Conservation (phyloP, 1,140 invertebrate species). For the Carcinoscorpius rotundicauda region DNA sequence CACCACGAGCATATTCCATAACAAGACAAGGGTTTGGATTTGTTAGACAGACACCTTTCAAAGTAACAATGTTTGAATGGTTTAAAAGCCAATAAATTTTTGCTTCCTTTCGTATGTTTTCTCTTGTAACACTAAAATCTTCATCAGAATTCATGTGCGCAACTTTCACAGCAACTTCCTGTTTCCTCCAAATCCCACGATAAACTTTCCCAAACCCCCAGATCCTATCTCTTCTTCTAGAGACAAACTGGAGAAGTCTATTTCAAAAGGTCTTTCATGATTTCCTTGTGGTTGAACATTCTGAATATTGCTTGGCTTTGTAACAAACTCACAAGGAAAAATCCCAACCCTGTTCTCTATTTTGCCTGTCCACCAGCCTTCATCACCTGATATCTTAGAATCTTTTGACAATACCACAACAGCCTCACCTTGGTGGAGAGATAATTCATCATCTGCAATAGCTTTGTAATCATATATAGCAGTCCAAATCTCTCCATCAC, state of each 20-base stretch:
- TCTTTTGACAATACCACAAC: constrained; percentile 4
- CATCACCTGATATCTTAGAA: constrained; percentile 7
- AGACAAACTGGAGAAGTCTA: constrained; percentile 69
- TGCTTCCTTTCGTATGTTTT: not conserved
- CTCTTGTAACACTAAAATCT: not conserved
- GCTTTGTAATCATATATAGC: constrained; percentile 7
- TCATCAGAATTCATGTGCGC: not conserved
- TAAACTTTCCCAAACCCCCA: constrained; percentile 96
- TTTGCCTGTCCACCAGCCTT: constrained; percentile 9
- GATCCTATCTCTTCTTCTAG: constrained; percentile 87
- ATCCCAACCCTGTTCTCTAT: constrained; percentile 3
- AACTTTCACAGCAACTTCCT: too few species aligned
- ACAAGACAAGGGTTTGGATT: too few species aligned
- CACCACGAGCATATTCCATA: not conserved
- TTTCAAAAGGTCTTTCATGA: constrained; percentile 50
- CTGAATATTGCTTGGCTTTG: too few species aligned
- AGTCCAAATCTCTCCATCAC: too few species aligned
- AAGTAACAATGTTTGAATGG: not conserved
- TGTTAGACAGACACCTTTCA: not conserved
- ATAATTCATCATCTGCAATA: constrained; percentile 5
- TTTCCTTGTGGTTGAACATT: too few species aligned
- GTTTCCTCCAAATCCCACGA: constrained; percentile 36
- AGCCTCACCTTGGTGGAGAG: constrained; percentile 4
- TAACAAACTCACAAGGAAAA: not conserved
- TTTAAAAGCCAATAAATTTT: not conserved